Conservation (phyloP, 2,888 invertebrate species). For the Achlya flavicornis region DNA sequence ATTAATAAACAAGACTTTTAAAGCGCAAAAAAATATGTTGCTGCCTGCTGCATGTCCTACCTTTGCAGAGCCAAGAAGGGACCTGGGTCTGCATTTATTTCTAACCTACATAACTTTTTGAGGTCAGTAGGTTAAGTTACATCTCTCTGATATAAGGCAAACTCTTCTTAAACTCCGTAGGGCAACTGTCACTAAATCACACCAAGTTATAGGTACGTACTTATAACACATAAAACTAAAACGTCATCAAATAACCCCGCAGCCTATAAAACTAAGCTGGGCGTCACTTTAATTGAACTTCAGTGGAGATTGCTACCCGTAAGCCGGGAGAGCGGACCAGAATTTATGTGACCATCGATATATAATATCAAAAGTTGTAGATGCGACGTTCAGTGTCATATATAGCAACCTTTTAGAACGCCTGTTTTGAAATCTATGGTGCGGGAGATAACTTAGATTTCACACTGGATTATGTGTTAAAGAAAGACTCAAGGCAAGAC, state of each 20-base stretch:
- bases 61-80: no score
- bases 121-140: background rate
- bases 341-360: conserved; percentile 27
- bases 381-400: background rate
- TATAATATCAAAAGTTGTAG: background rate
- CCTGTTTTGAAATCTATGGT: no score
- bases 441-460: no score
- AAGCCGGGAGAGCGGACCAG: conserved; percentile 24
- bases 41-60: no score
- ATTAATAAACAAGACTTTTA: no score
- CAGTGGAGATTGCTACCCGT: conserved; percentile 27
- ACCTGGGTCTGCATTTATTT: no score
- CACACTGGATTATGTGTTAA: no score
- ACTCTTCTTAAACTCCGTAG: background rate
- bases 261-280: conserved; percentile 24
- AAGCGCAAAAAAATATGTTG: no score
- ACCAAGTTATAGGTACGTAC: background rate
- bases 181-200: conserved; percentile 3
- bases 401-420: background rate
- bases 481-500: no score
- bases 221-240: conserved; percentile 8
- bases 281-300: conserved; percentile 35
- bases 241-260: conserved; percentile 9
- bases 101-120: no score
- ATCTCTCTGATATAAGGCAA: conserved; percentile 1